These are phyloP conservation scores for Nycticebus coucang DNA, from an alignment of 2,113 vertebrate species.

Conservation along the genomic window DNA sequence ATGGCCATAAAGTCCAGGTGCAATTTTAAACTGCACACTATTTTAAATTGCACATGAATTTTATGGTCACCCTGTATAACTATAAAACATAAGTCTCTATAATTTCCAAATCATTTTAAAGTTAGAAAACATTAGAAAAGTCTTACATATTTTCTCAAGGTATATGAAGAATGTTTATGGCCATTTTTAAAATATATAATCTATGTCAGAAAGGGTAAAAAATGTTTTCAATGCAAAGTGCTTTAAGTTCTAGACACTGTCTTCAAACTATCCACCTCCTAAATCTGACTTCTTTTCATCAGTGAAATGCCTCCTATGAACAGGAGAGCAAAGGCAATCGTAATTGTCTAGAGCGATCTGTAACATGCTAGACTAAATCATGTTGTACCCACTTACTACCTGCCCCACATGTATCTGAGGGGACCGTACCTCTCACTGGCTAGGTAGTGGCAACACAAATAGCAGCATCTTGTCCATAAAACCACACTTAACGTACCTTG, in stretches of 20 bases:
- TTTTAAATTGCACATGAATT: too few relatives aligned
- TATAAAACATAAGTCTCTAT: not conserved
- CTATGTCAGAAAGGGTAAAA: not conserved
- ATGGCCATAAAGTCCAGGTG: too few relatives aligned
- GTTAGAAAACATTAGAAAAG: not conserved
- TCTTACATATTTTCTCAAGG: not conserved
- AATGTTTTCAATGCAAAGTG: not conserved
- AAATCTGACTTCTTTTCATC: not conserved
- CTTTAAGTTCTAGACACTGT: not conserved
- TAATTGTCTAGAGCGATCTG: rapidly evolving
- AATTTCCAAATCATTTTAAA: not conserved
- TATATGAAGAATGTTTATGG: not conserved
- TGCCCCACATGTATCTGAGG: rapidly evolving
- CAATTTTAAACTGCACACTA: too few relatives aligned
- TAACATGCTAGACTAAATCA: rapidly evolving
- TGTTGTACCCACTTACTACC: not conserved
- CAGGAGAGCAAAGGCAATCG: too few relatives aligned
- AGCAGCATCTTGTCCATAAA: not conserved
- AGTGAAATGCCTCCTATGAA: not conserved
- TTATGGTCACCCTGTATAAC: not conserved
- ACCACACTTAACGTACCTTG: not conserved
- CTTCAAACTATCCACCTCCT: not conserved
- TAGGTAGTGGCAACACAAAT: not conserved
- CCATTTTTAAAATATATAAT: not conserved
- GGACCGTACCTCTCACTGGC: not conserved